Conservation (phyloP, 2,797 vertebrate genomes). For the Triplophysa yarkandensis region DNA sequence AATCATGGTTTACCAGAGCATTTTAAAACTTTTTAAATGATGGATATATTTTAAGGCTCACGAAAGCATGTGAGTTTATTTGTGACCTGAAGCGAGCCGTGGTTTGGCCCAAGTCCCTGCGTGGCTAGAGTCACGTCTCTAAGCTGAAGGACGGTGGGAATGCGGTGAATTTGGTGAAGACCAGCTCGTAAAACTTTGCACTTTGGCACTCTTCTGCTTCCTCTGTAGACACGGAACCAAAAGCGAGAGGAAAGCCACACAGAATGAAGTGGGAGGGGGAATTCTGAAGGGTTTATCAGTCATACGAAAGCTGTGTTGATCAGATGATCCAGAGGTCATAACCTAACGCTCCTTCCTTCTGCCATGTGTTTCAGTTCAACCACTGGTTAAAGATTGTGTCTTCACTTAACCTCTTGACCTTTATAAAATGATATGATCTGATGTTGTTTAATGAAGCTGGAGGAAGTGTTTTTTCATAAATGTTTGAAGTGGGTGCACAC, state of each 20-base stretch:
- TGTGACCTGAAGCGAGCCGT: conserved; percentile 58
- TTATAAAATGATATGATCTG: conserved; percentile 39
- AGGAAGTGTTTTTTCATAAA: neutral
- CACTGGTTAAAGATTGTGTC: conserved; percentile 35
- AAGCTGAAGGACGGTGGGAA: conserved; percentile 79
- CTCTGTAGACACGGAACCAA: conserved; percentile 82
- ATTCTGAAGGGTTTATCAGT: conserved; percentile 60
- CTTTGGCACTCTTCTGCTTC: conserved; percentile 92
- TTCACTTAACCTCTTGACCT: conserved; percentile 48
- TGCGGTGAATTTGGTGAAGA: conserved; percentile 89
- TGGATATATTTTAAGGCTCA: neutral
- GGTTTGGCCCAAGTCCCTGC: conserved; percentile 74
- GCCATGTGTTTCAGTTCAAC: conserved; percentile 75
- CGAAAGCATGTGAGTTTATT: conserved; percentile 38
- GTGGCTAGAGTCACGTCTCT: conserved; percentile 90
- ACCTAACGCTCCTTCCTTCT: conserved; percentile 62
- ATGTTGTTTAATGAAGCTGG: neutral
- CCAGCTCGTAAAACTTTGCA: conserved; percentile 84
- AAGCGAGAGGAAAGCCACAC: conserved; percentile 79
- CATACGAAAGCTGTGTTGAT: conserved; percentile 64
- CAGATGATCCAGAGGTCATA: conserved; percentile 79
- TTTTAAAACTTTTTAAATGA: neutral
- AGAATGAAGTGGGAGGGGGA: conserved; percentile 65
- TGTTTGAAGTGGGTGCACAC: neutral
- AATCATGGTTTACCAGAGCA: neutral